A percentile compares a stretch with the other conserved stretches of the same genome.
Conservation (phyloP, 1,140 invertebrate species). For the Platorchestia sp. region DNA sequence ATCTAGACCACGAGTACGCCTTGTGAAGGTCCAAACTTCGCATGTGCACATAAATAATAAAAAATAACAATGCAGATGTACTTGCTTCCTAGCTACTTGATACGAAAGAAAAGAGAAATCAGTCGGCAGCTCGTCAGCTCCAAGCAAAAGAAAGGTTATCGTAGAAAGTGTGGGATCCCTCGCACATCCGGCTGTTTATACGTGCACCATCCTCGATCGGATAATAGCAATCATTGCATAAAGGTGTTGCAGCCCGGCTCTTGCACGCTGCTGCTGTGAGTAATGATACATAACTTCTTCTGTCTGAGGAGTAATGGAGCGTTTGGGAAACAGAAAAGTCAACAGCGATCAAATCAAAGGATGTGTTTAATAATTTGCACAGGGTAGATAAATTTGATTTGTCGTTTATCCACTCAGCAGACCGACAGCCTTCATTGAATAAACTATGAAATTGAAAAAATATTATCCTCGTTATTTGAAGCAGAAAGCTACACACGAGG, state of each 20-base stretch:
- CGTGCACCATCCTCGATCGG: not conserved
- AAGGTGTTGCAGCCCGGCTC: not conserved
- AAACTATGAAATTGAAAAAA: not conserved
- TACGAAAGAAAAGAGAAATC: slow-evolving; percentile 18
- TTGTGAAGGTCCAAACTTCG: not conserved
- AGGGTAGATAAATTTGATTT: not conserved
- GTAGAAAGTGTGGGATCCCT: slow-evolving; percentile 40
- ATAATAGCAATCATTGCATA: slow-evolving; percentile 25
- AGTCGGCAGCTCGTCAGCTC: not conserved
- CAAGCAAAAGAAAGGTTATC: slow-evolving; percentile 35
- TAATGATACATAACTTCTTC: not conserved
- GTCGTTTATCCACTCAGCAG: not conserved
- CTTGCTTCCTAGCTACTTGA: not conserved
- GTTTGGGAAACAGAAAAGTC: not conserved
- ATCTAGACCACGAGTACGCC: not conserved
- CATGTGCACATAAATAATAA: not conserved
- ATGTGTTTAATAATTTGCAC: not conserved
- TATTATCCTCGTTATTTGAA: not conserved
- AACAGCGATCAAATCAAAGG: not conserved
- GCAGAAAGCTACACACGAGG: not conserved
- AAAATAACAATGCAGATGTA: not conserved
- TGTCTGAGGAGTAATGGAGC: not conserved
- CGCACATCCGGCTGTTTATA: slow-evolving; percentile 20
- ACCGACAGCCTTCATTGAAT: not conserved
- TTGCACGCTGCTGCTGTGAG: not conserved